Conservation (phyloP, 2,113 vertebrate species). For the Dinomys branickii region DNA sequence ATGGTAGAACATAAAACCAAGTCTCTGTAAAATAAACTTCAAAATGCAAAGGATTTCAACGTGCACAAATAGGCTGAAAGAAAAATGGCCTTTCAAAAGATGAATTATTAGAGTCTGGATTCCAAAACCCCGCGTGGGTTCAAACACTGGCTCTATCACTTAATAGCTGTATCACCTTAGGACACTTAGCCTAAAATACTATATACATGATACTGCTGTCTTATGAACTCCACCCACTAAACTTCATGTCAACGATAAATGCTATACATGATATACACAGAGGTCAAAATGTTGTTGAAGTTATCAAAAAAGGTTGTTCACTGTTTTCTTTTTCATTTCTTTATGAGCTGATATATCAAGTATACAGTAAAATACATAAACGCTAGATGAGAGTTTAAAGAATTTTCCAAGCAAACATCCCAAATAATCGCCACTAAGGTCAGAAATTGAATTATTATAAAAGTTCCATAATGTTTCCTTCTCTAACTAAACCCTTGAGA, state of each 20-base stretch:
- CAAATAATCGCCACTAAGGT: neutral
- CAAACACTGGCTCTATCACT: neutral
- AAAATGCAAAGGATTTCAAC: conserved; percentile 35
- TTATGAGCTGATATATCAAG: neutral
- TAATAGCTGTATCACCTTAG: neutral
- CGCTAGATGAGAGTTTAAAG: neutral
- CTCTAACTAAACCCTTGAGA: conserved; percentile 1
- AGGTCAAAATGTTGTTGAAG: neutral
- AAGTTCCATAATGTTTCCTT: neutral
- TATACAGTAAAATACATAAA: neutral
- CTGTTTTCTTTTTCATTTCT: neutral
- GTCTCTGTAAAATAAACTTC: neutral
- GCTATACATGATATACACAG: neutral
- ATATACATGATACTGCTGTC: neutral
- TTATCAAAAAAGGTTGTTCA: conserved; percentile 6
- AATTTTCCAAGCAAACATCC: neutral
- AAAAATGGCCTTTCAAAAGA: neutral
- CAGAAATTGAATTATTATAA: neutral
- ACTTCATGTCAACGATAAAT: neutral
- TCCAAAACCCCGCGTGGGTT: neutral
- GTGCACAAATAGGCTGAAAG: neutral
- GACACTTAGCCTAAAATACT: neutral
- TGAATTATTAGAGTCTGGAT: neutral
- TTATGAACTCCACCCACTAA: neutral
- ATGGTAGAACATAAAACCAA: neutral